These are phyloP conservation scores for Gonatopus flavifemur DNA, from an alignment of 1,140 invertebrate genomes.

Conservation along the genomic window DNA sequence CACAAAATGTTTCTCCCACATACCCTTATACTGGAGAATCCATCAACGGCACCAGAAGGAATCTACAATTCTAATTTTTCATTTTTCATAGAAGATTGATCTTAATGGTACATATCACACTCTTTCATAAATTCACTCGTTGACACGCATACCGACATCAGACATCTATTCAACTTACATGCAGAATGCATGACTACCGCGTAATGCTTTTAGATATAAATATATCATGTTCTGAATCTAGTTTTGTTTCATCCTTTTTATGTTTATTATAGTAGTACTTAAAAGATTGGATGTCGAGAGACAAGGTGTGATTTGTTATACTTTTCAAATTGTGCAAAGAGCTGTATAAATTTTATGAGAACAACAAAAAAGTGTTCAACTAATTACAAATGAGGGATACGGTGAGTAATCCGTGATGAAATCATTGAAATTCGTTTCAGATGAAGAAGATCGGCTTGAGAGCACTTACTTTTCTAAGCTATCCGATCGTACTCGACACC, in stretches of 20 bases:
- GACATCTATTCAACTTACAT: slow-evolving; percentile 36
- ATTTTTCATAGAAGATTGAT: slow-evolving; percentile 13
- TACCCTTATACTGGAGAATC: slow-evolving; percentile 19
- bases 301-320: slow-evolving; percentile 11
- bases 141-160: slow-evolving; percentile 29
- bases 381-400: too few relatives aligned
- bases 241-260: slow-evolving; percentile 24
- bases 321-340: too few relatives aligned
- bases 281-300: slow-evolving; percentile 18
- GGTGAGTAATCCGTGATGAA: too few relatives aligned
- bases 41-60: slow-evolving; percentile 15
- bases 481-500: too few relatives aligned
- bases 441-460: too few relatives aligned
- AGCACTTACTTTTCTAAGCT: too few relatives aligned
- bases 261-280: slow-evolving; percentile 26
- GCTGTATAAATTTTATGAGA: too few relatives aligned
- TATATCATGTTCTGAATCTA: slow-evolving; percentile 38
- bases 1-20: too few relatives aligned
- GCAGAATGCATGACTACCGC: slow-evolving; percentile 22
- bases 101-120: slow-evolving; percentile 13
- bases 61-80: slow-evolving; percentile 11
- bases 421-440: too few relatives aligned
- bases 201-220: slow-evolving; percentile 42
- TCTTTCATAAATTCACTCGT: slow-evolving; percentile 20
- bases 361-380: too few relatives aligned